phyloP scores from a whole-genome alignment of 2,113 vertebrate species.

The Sylvia atricapilla region DNA sequence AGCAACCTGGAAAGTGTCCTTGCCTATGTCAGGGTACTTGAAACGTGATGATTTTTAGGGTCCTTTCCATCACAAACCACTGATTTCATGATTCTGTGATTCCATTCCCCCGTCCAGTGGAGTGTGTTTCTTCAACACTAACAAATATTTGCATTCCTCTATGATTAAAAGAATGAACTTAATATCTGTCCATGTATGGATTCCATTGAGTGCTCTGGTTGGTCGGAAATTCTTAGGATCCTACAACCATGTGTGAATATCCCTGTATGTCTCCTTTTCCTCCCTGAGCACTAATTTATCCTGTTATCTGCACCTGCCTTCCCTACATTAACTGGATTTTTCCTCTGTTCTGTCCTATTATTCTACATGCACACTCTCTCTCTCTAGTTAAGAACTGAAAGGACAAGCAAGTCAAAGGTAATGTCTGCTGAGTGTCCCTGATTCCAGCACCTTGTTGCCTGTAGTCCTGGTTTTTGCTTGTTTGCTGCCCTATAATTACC shows the following conservation, averaged over 20 bases:
- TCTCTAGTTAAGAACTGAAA: constrained; percentile 97
- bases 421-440: constrained; percentile 42
- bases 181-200: neutral
- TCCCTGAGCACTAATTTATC: constrained; percentile 30
- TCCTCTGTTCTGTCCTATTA: constrained; percentile 73
- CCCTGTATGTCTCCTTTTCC: neutral
- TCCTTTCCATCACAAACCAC: neutral
- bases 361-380: constrained; percentile 79
- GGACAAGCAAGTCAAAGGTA: constrained; percentile 89
- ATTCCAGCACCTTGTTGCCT: constrained; percentile 2
- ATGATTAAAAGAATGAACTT: neutral
- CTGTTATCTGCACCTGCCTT: constrained; percentile 40
- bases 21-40: neutral
- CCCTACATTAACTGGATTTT: constrained; percentile 72
- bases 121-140: neutral
- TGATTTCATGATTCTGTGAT: neutral
- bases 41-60: neutral
- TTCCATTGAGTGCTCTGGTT: constrained; percentile 55
- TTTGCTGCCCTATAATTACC: neutral
- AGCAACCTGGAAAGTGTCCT: neutral
- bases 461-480: neutral
- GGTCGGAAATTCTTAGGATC: constrained; percentile 63
- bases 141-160: neutral
- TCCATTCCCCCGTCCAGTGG: neutral
- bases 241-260: neutral